phyloP scores from a whole-genome alignment of 2,888 invertebrate genomes.

The Conistra vaccinii region DNA sequence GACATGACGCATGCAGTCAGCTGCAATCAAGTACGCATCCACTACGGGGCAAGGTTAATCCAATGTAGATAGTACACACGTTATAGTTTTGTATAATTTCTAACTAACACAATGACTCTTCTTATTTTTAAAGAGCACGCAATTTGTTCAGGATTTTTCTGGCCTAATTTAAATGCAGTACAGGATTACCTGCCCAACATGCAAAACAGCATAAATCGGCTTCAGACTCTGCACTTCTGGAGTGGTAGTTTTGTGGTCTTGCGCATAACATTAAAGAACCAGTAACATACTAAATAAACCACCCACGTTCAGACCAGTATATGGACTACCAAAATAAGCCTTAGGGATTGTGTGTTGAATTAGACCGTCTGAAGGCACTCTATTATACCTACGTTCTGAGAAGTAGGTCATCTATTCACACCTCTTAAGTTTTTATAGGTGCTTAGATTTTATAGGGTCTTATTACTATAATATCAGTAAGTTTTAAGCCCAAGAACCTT shows the following conservation, averaged over 20 bases:
- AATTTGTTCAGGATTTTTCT: not conserved
- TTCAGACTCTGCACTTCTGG: not conserved
- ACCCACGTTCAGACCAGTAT: conserved; percentile 7
- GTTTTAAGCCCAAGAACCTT: conserved; percentile 13
- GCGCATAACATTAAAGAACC: not conserved
- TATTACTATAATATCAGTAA: conserved; percentile 14
- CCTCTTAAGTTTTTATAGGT: conserved; percentile 13
- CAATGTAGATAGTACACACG: conserved; percentile 62
- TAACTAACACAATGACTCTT: conserved; percentile 4
- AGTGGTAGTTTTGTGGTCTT: not conserved
- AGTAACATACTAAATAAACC: conserved; percentile 5
- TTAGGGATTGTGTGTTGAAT: conserved; percentile 18
- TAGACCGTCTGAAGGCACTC: conserved; percentile 14
- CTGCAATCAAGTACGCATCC: conserved; percentile 73
- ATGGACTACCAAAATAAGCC: conserved; percentile 37
- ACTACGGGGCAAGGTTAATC: conserved; percentile 76
- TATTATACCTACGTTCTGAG: not conserved
- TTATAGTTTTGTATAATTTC: conserved; percentile 28
- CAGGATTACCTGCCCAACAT: not conserved
- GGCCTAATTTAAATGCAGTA: no score
- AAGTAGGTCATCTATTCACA: conserved; percentile 44
- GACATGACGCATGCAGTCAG: conserved; percentile 66
- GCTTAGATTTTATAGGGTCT: conserved; percentile 37
- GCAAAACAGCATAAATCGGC: not conserved
- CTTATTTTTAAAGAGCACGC: not conserved